Evolutionary conservation across 2,113 vertebrate species (phyloP).

Genomic region (Talpa occidentalis): DNA sequence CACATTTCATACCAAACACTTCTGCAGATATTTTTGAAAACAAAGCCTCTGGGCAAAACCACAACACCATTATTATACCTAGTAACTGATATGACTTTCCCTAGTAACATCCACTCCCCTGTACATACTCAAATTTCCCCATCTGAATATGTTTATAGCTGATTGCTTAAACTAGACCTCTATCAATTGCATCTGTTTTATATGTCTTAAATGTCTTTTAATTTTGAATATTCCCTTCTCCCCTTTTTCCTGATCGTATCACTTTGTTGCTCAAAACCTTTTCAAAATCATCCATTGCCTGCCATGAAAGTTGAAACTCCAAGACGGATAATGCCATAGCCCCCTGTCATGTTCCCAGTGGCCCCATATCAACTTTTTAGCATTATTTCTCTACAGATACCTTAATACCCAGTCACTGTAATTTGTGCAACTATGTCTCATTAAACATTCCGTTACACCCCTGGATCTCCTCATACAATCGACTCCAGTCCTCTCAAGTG

Average conservation of each 20-base stretch:
- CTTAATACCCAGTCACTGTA: background rate
- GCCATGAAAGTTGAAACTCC: background rate
- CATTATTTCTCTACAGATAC: background rate
- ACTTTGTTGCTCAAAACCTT: background rate
- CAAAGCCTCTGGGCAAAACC: background rate
- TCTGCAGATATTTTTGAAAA: slow-evolving; percentile 35
- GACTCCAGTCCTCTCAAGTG: background rate
- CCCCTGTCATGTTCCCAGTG: background rate
- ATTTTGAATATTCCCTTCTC: background rate
- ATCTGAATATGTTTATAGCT: background rate
- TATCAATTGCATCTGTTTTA: background rate
- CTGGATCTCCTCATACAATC: background rate
- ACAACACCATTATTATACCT: background rate
- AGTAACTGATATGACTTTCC: background rate
- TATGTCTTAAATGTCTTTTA: background rate
- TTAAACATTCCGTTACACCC: background rate
- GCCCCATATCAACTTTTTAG: background rate
- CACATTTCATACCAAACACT: background rate
- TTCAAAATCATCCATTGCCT: background rate
- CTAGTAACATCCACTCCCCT: background rate
- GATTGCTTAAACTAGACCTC: background rate
- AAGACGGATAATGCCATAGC: background rate
- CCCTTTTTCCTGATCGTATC: background rate
- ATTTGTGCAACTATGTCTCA: background rate
- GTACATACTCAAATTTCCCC: background rate